Conservation (phyloP, 1,140 invertebrate genomes). For the Ceratina japonica region DNA sequence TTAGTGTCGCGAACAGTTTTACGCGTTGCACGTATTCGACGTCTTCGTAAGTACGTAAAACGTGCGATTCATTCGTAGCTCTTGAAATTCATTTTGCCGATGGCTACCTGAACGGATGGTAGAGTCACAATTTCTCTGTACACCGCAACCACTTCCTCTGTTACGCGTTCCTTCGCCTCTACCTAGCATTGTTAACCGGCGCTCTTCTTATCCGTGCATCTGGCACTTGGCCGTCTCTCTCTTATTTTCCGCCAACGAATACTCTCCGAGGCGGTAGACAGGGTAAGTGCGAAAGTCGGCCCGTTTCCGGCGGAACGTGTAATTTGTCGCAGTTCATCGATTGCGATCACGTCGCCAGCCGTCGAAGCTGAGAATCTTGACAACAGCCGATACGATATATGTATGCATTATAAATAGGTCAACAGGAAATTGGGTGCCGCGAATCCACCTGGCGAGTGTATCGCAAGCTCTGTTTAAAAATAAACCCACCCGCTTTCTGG, state of each 20-base stretch:
- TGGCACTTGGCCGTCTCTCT: background rate
- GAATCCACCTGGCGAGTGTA: conserved; percentile 50
- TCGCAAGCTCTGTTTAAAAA: conserved; percentile 55
- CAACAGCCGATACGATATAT: conserved; percentile 44
- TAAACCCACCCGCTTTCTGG: conserved; percentile 35
- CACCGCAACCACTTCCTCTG: conserved; percentile 24
- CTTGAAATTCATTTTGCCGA: too few relatives aligned
- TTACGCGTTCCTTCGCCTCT: conserved; percentile 1
- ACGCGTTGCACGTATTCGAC: too few relatives aligned
- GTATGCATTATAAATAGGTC: conserved; percentile 71
- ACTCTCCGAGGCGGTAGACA: background rate
- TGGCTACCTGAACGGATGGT: conserved; percentile 20
- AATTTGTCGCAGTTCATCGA: conserved; percentile 36
- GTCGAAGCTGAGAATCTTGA: conserved; percentile 63
- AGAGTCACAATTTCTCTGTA: conserved; percentile 31
- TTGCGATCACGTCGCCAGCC: conserved; percentile 29
- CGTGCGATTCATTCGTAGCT: too few relatives aligned
- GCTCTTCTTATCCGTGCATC: conserved; percentile 24
- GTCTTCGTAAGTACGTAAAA: too few relatives aligned
- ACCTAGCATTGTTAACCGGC: background rate
- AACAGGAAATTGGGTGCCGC: conserved; percentile 68
- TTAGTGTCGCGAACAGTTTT: background rate
- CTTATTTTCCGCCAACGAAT: background rate
- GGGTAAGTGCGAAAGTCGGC: conserved; percentile 6
- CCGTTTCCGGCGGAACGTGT: background rate